Evolutionary conservation across 2,888 invertebrate genomes (phyloP), one percentile per base, ranked within the genome.

Genomic region (Allolobophora icterica): DNA sequence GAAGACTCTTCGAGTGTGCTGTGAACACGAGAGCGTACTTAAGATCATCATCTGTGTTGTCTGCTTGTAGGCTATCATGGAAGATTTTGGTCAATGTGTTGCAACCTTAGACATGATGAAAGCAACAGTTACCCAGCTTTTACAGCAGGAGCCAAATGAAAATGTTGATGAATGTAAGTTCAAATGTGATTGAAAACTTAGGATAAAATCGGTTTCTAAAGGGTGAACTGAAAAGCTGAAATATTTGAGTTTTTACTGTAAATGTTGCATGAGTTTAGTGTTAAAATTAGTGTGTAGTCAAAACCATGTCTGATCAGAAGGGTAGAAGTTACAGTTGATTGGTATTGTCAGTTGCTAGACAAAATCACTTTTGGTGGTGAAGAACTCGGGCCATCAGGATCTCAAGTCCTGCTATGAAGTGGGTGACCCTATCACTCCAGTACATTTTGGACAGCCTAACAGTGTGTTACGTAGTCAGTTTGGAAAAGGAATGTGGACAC

Each of bases 21-120:
- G 0, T 71, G 30, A n/a, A n/a, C 71, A n/a, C n/a, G 30, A n/a
- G 30, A 71, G 71, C n/a, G 2, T 58, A 58, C 45, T 24, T 24
- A 52, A 24, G 8, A n/a, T 71, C 30, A n/a, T 11, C 11, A 17
- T 15, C 17, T 8, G 17, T 52, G 24, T 71, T 71, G 71, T 71
- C 8, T 71, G 52, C 24, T 91, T 92, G 21, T 91, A 94, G 94
- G 93, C 94, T 83, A 93, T 94, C 1, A 91, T 94, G 83, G 94
- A 94, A 90, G 94, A 95, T 92, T 91, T 94, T 35, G 94, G 94
- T 6, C 92, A 94, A 42, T 93, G 94, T 58, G 92, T 93, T 89
- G 93, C 93, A 24, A 94, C 94, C 71, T 93, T 95, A n/a, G 93
- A 93, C 8, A 93, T 93, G 58, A 94, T 94, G 40, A 93, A 94